Evolutionary conservation across 1,140 invertebrate species (phyloP).

Genomic region (Archivesica marissinica): DNA sequence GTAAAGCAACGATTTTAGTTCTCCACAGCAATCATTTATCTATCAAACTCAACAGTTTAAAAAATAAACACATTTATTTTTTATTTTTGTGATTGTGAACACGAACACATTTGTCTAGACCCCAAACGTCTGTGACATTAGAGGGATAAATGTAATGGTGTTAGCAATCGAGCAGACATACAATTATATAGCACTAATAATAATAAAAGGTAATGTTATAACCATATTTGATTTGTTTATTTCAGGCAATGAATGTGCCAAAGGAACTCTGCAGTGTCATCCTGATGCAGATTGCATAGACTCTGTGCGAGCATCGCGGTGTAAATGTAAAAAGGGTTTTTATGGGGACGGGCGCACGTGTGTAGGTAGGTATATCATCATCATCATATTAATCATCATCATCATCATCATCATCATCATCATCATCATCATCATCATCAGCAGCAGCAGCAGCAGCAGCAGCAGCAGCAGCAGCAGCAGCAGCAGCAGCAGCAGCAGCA

Average conservation of each 20-base stretch:
- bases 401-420: background rate
- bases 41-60: too few relatives aligned
- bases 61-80: background rate
- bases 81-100: background rate
- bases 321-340: slow-evolving; percentile 54
- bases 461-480: background rate
- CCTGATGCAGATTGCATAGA: slow-evolving; percentile 46
- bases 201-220: background rate
- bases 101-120: background rate
- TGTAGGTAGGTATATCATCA: slow-evolving; percentile 32
- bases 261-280: slow-evolving; percentile 44
- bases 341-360: slow-evolving; percentile 46
- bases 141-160: background rate
- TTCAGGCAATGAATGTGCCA: slow-evolving; percentile 29
- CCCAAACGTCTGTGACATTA: background rate
- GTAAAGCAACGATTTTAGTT: too few relatives aligned
- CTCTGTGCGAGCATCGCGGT: slow-evolving; percentile 18
- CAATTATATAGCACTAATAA: background rate
- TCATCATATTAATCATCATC: background rate
- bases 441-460: background rate
- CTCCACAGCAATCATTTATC: too few relatives aligned
- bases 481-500: too few relatives aligned
- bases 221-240: background rate
- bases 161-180: background rate
- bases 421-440: background rate